Evolutionary conservation across 1,140 invertebrate species (phyloP), one percentile per base, ranked within the genome.

Genomic region (Neodiprion pinetum): DNA sequence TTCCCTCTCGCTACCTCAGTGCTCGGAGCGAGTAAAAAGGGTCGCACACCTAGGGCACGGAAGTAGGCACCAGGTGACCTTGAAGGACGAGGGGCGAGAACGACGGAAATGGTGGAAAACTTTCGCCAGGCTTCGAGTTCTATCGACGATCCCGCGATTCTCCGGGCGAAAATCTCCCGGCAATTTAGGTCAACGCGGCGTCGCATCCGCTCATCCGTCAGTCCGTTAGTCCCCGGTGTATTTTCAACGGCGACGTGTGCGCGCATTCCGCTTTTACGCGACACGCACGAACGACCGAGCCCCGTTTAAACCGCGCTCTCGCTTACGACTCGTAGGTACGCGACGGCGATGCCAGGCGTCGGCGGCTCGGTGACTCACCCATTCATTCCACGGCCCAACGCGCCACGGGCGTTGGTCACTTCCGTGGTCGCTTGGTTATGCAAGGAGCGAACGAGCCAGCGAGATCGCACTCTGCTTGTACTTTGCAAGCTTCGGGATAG

Each of bases 291-390:
- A 61, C 71, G 48, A 72, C 48, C 17, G 61, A n/a, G 70, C 67
- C 53, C 53, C 8, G 53, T 61, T 61, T 61, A 17, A 40, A 40
- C 53, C 3, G 53, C 7, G 53, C n/a, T 53, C n/a, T 61, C 53
- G 11, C 11, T 61, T 61, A 40, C 28, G 28, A 40, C 28, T 40
- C 1, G 28, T 40, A 40, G 28, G 53, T 61, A 71, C 11, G 70
- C 48, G 48, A 17, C 23, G 48, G 48, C 70, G 70, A 49, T 9
- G 70, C 21, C 48, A 4, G 28, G 47, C 48, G 21, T 40, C 48
- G 40, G 21, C 17, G 40, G n/a, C 70, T 10, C 0, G 40, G 72
- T 82, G 80, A 82, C 74, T 82, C 80, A 82, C 79, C 80, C 81
- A 82, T 82, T 81, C 81, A 80, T 80, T 78, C 76, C 78, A 75